Evolutionary conservation across 2,888 invertebrate genomes (phyloP), one percentile per base, ranked within the genome.

Genomic region (Drosophila bunnanda): DNA sequence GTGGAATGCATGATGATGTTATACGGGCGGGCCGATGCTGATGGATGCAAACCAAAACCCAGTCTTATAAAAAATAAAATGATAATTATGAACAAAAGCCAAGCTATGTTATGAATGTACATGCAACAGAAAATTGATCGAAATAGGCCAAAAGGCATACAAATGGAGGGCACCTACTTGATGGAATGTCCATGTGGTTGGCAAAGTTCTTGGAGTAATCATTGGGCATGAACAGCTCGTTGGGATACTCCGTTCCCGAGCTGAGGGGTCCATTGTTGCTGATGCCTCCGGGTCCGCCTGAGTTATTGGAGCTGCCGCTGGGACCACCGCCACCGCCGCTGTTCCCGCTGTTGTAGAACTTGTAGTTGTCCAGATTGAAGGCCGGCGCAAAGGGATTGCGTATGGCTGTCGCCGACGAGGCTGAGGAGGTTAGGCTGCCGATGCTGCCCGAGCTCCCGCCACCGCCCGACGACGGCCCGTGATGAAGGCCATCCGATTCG

Each of bases 161-260:
- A 36, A 34, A 9, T 34, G 25, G 6, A 28, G 30, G 68, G 2
- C 58, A 90, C 91, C 88, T 91, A 93, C 93, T 92, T 91, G 92
- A 87, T 46, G 93, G 93, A 76, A 93, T 92, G 75, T 93, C 93
- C 92, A 93, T 92, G 75, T 93, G 93, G 61, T 92, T 92, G 55
- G 90, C 92, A 79, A 91, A 91, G 69, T 89, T 91, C 80, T 92
- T 92, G 17, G 91, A 82, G 81, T 91, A 92, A 67, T 92, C 92
- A 75, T 88, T 91, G 55, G 90, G 85, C 82, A 92, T 88, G 43
- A 92, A 91, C 55, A 92, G 83, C 22, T 92, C 92, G 78, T 91
- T 92, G 52, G 92, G 91, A 75, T 91, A 92, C 58, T 92, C 92
- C 25, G 90, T 78, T 50, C 80, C 76, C 12, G 86, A 76, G 30